Evolutionary conservation across 2,797 vertebrate species (phyloP).

Genomic region (Poeciliopsis presidionis): DNA sequence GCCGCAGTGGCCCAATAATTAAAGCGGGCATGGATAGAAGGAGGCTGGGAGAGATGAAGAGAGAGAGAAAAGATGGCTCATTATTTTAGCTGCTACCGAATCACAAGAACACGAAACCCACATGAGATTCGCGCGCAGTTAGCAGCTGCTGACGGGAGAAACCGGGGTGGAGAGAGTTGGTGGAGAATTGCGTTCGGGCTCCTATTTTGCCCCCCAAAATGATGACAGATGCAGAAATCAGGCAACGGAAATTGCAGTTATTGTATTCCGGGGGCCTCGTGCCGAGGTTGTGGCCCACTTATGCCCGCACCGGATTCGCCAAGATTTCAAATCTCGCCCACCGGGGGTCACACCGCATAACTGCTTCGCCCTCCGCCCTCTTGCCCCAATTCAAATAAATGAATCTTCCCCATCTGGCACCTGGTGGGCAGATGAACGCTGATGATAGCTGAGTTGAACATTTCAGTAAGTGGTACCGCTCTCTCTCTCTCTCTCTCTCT

Average conservation of each 20-base stretch:
- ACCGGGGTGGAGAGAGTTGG: neutral
- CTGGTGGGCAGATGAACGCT: conserved; percentile 18
- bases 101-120: neutral
- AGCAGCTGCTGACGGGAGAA: neutral
- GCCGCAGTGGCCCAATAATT: conserved; percentile 64
- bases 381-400: conserved; percentile 36
- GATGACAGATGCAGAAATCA: neutral
- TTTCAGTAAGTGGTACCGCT: neutral
- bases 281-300: neutral
- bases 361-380: conserved; percentile 12
- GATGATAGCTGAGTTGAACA: conserved; percentile 39
- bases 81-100: neutral
- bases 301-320: neutral
- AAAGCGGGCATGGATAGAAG: conserved; percentile 28
- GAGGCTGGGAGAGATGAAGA: conserved; percentile 10
- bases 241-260: neutral
- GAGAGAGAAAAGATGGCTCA: neutral
- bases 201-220: neutral
- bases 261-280: neutral
- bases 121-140: neutral
- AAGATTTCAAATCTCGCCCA: conserved; percentile 22
- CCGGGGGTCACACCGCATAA: conserved; percentile 1
- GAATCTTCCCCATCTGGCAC: conserved; percentile 29
- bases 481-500: too few relatives aligned
- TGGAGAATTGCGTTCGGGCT: neutral